Percentiles rank a stretch among this genome's conserved stretches.
Evolutionary conservation across 2,113 vertebrate genomes (phyloP).

Genomic region (Psittacula cyanocephala): DNA sequence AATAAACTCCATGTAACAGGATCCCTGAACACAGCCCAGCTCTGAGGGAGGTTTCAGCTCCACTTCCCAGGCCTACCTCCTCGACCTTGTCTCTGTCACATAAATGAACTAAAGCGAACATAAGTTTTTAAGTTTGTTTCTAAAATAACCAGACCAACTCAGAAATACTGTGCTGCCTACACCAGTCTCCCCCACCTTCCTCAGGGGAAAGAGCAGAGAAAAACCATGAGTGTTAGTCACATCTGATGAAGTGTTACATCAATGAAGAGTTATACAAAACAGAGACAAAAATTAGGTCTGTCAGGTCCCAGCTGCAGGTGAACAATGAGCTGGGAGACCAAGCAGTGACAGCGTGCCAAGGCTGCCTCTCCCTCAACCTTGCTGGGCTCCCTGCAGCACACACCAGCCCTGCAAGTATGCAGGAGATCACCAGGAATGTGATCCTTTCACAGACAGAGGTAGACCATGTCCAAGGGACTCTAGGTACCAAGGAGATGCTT

Average conservation of each 20-base stretch:
- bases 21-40: background rate
- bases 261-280: conserved; percentile 3
- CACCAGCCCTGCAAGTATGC: background rate
- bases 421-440: rapidly evolving
- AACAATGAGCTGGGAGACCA: background rate
- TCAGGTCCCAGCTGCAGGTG: background rate
- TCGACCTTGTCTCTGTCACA: conserved; percentile 41
- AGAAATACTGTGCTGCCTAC: conserved; percentile 24
- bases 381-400: rapidly evolving
- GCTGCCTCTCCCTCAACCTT: background rate
- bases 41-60: conserved; percentile 42
- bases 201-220: conserved; percentile 35
- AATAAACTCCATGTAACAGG: background rate
- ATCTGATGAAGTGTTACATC: conserved; percentile 29
- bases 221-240: conserved; percentile 33
- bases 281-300: background rate
- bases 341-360: background rate
- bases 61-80: conserved; percentile 36
- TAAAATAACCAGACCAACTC: conserved; percentile 35
- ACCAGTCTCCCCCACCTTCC: conserved; percentile 19
- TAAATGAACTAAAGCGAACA: conserved; percentile 47
- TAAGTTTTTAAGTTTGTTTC: conserved; percentile 60
- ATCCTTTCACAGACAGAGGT: background rate
- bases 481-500: background rate
- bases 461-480: background rate